phyloP scores from a whole-genome alignment of 2,888 invertebrate genomes.

The Cantharis rustica region DNA sequence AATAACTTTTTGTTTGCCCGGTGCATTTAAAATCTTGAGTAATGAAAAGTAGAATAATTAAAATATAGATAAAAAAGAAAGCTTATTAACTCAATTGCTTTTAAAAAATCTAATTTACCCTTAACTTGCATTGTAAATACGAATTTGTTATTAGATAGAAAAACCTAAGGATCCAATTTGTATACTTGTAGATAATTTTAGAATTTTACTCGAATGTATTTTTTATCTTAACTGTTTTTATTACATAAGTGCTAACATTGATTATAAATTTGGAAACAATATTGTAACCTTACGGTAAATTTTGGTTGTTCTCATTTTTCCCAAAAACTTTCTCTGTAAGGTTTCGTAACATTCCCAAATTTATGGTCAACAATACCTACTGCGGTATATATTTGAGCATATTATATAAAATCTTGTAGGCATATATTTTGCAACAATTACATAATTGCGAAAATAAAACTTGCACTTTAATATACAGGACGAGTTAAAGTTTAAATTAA shows the following conservation, averaged over 20 bases:
- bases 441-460: not conserved
- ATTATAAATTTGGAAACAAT: not conserved
- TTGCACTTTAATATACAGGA: not conserved
- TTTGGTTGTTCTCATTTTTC: not conserved
- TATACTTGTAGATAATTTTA: constrained; percentile 49
- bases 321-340: too few relatives aligned
- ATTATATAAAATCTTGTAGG: not conserved
- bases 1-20: not conserved
- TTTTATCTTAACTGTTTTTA: constrained; percentile 19
- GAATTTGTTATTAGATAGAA: constrained; percentile 51
- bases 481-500: not conserved
- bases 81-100: not conserved
- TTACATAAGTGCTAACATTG: not conserved
- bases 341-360: not conserved
- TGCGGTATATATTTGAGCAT: too few relatives aligned
- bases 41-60: too few relatives aligned
- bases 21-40: not conserved
- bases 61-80: not conserved
- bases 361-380: not conserved
- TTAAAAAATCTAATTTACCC: constrained; percentile 10
- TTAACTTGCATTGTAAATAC: constrained; percentile 28
- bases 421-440: not conserved
- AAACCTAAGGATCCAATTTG: constrained; percentile 48
- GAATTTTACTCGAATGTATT: constrained; percentile 27
- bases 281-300: not conserved